Conservation (phyloP, 2,797 vertebrate species). For the Sarcoramphus papa region DNA sequence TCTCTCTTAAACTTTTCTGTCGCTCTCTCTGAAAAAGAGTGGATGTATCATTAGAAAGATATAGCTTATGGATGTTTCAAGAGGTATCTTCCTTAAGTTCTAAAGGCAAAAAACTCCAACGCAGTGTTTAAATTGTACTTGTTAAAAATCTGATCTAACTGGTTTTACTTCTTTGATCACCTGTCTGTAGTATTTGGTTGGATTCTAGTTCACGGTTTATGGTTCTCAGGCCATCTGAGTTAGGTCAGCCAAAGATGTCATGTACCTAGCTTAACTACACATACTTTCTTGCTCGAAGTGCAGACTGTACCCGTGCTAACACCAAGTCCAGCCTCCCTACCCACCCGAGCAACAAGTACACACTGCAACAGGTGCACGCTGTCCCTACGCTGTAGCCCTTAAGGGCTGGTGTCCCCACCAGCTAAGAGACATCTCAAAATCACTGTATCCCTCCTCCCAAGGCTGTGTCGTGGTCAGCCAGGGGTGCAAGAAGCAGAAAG, state of each 20-base stretch:
- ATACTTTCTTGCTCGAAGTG: background rate
- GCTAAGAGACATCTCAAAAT: background rate
- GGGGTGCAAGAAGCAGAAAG: background rate
- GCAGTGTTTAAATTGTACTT: background rate
- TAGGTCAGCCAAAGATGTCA: background rate
- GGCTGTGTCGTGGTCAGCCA: background rate
- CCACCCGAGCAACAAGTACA: fast-evolving
- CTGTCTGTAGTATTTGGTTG: background rate
- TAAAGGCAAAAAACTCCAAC: fast-evolving
- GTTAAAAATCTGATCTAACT: background rate
- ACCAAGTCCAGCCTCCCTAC: background rate
- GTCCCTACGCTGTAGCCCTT: background rate
- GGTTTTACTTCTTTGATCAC: background rate
- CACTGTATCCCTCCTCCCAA: background rate
- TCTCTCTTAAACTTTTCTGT: background rate
- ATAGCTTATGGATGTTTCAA: background rate
- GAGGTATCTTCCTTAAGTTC: background rate
- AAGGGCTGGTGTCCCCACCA: background rate
- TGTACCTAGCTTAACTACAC: background rate
- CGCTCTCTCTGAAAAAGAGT: background rate
- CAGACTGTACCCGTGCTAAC: background rate
- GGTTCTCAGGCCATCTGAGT: background rate
- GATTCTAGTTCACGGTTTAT: background rate
- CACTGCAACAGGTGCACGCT: fast-evolving
- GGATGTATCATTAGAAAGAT: background rate